These are phyloP conservation scores for Xenopus petersii DNA, from an alignment of 2,797 vertebrate species.

Conservation along the genomic window DNA sequence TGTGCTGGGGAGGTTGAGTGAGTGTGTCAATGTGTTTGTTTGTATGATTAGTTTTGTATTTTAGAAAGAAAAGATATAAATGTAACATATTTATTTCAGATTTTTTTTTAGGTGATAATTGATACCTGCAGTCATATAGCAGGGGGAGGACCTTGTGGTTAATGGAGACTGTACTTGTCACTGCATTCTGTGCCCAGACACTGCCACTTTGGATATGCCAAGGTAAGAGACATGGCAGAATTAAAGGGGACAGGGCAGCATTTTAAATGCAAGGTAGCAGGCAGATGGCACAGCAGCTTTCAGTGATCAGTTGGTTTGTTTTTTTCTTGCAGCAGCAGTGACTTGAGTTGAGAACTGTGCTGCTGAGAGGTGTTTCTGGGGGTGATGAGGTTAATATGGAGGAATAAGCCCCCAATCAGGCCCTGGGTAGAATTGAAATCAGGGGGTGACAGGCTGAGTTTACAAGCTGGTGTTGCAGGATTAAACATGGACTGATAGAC, in stretches of 20 bases:
- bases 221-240: not conserved
- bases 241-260: conserved; percentile 1
- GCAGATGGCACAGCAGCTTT: too few relatives aligned
- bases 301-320: not conserved
- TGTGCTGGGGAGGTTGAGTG: conserved; percentile 51
- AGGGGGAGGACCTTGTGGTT: conserved; percentile 57
- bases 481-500: too few relatives aligned
- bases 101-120: conserved; percentile 55
- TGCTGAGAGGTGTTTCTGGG: too few relatives aligned
- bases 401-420: conserved; percentile 23
- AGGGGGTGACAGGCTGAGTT: conserved; percentile 7
- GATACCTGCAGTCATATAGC: conserved; percentile 51
- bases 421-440: conserved; percentile 44
- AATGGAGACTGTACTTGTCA: conserved; percentile 41
- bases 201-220: not conserved
- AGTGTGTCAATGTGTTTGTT: not conserved
- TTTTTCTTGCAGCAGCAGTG: too few relatives aligned
- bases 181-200: too few relatives aligned
- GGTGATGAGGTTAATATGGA: too few relatives aligned
- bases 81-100: conserved; percentile 49
- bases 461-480: too few relatives aligned
- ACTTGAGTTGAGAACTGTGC: too few relatives aligned
- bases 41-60: not conserved
- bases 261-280: not conserved
- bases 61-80: conserved; percentile 1